Conservation (phyloP, 2,113 vertebrate species). For the Eretmochelys imbricata region DNA sequence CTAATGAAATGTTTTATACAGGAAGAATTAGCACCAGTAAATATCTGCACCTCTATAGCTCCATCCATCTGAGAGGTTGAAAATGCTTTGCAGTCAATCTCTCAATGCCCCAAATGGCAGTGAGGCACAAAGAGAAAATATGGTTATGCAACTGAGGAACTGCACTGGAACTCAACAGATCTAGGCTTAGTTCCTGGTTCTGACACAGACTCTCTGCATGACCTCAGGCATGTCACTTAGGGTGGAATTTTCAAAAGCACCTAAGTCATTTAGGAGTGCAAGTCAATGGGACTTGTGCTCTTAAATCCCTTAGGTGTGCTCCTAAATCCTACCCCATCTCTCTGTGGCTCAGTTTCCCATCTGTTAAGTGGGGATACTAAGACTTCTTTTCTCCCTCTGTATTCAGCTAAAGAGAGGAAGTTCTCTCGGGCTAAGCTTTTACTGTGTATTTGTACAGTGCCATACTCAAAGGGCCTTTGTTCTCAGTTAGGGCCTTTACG, state of each 20-base stretch:
- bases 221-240: not conserved
- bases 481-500: no score
- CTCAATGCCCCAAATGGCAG: rapidly evolving
- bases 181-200: no score
- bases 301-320: not conserved
- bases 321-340: not conserved
- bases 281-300: not conserved
- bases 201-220: no score
- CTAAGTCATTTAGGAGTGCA: no score
- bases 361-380: not conserved
- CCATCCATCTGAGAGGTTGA: not conserved
- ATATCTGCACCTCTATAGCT: not conserved
- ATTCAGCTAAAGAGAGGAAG: not conserved
- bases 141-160: no score
- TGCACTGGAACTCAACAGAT: no score
- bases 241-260: not conserved
- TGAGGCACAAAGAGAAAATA: not conserved
- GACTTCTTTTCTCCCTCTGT: not conserved
- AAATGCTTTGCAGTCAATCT: not conserved
- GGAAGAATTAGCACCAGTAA: not conserved
- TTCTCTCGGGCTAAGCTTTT: not conserved
- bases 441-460: not conserved
- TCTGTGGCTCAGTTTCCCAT: not conserved
- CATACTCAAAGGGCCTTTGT: not conserved
- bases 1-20: not conserved